Evolutionary conservation across 2,888 invertebrate genomes (phyloP), one percentile per base, ranked within the genome.

Genomic region (Drosophila sordidapex): DNA sequence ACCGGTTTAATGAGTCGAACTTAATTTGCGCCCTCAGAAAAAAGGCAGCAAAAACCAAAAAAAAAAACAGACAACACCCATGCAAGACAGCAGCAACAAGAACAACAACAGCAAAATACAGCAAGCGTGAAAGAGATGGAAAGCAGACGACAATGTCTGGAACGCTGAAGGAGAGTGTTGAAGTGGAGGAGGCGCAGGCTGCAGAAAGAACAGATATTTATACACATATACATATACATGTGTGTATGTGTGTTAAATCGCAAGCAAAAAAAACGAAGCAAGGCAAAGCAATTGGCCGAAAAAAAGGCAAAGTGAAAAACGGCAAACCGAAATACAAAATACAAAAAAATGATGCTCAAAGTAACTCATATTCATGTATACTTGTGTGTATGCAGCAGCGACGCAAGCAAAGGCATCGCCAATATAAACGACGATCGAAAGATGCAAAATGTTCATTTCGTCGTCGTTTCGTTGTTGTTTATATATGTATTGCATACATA

Each of bases 391-490:
- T 71, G 67, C 66, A 60, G 57, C 52, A 35, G 52, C 58, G 53
- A 52, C 61, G 33, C 46, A 60, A 60, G 60, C 70, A 67, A 60
- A 53, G 72, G 62, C 69, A 83, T 56, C 63, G 81, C 69, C 84
- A 82, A 87, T 90, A 85, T 85, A 85, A 85, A 85, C 81, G 88
- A 74, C 82, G 79, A 86, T 84, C 89, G 88, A 81, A 86, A 90
- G 91, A 89, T 90, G 89, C 90, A 91, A 89, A 89, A 86, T 83
- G 82, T 80, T 87, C 89, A 89, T 86, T 90, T 75, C 70, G 83
- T 71, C 61, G 88, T 70, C 71, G 86, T 76, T 64, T 78, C 86
- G 77, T 74, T 80, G 78, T 77, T 77, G 81, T 88, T 21, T 46
- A 76, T 80, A 76, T 76, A 64, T 72, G 83, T 78, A 25, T 46